Conservation (phyloP, 2,113 vertebrate genomes). For the Heterocephalus glaber region DNA sequence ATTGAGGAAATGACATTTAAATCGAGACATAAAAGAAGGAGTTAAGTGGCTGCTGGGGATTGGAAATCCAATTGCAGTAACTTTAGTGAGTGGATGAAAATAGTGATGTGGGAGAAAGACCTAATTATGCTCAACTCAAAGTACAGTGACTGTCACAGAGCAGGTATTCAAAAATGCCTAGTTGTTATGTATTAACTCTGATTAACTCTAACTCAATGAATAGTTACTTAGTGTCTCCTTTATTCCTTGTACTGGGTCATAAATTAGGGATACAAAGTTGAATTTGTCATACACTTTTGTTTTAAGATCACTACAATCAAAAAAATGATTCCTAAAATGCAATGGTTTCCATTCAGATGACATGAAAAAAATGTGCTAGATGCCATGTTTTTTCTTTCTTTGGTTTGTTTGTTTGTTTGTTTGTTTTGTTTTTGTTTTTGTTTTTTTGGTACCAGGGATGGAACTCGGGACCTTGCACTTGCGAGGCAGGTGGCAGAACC, state of each 20-base stretch:
- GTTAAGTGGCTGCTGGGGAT: background rate
- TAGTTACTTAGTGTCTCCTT: background rate
- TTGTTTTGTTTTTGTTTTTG: no score
- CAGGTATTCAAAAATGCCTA: background rate
- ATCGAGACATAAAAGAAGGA: background rate
- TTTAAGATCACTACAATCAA: background rate
- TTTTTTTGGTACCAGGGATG: no score
- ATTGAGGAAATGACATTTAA: slow-evolving; percentile 14
- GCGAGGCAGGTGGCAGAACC: no score
- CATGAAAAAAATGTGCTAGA: background rate
- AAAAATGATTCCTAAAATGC: background rate
- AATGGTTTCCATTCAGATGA: background rate
- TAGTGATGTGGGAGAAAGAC: slow-evolving; percentile 12
- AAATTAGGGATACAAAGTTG: slow-evolving; percentile 24
- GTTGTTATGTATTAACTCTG: slow-evolving; percentile 41
- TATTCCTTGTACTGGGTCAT: background rate
- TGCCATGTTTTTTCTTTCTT: no score
- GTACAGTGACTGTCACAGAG: slow-evolving; percentile 34
- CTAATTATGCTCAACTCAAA: background rate
- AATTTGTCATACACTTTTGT: background rate
- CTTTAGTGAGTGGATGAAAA: slow-evolving; percentile 27
- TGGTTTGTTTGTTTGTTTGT: no score
- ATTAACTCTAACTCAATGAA: slow-evolving; percentile 29
- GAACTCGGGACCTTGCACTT: no score
- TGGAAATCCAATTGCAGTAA: slow-evolving; percentile 18